phyloP scores from a whole-genome alignment of 2,113 vertebrate genomes.

The Hypomesus transpacificus region DNA sequence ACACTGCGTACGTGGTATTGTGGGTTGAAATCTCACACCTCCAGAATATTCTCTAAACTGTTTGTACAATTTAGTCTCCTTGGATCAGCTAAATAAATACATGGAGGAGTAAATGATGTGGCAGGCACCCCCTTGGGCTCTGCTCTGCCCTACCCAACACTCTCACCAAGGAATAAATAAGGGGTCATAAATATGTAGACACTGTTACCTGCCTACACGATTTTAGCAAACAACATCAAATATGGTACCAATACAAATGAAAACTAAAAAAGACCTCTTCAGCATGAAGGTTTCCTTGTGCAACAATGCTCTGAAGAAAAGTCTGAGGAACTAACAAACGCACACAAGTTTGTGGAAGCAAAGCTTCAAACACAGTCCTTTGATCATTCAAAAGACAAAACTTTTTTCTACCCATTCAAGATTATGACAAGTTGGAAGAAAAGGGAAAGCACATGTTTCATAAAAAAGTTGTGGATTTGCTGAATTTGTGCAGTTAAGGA shows the following conservation, averaged over 20 bases:
- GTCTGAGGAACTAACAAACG: background rate
- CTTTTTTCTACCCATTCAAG: background rate
- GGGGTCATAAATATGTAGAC: background rate
- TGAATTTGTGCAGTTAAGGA: slow-evolving; percentile 28
- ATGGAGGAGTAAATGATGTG: no score
- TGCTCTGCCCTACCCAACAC: no score
- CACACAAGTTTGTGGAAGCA: background rate
- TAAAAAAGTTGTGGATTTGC: slow-evolving; percentile 7
- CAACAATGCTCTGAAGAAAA: background rate
- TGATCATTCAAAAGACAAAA: slow-evolving; percentile 1
- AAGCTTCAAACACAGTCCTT: background rate
- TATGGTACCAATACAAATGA: background rate
- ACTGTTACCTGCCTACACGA: background rate
- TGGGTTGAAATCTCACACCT: no score
- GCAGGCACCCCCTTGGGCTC: no score
- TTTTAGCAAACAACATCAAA: background rate
- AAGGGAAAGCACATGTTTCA: slow-evolving; percentile 13
- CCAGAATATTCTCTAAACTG: no score
- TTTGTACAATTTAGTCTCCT: no score
- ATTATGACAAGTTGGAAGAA: slow-evolving; percentile 17
- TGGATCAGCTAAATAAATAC: no score
- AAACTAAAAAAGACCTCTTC: background rate
- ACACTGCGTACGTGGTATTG: no score
- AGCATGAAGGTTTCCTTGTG: background rate
- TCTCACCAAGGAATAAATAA: no score